These are phyloP conservation scores for Drosophila nikananu DNA, from an alignment of 1,140 invertebrate genomes.

Conservation along the genomic window DNA sequence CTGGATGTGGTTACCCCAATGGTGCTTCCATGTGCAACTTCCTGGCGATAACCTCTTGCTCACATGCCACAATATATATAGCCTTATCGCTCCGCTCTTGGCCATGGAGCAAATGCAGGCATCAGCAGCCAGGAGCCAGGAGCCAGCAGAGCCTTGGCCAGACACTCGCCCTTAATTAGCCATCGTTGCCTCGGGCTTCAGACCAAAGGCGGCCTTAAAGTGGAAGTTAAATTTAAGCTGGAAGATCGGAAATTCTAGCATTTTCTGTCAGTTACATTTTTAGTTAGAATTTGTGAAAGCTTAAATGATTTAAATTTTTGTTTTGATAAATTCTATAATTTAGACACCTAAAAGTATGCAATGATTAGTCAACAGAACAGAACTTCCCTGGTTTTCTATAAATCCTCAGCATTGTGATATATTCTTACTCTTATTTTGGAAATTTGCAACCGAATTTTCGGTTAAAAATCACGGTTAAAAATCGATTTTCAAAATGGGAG, in stretches of 20 bases:
- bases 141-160: slow-evolving; percentile 19
- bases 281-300: neutral
- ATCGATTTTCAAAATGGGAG: too few species aligned
- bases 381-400: neutral
- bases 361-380: neutral
- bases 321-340: too few species aligned
- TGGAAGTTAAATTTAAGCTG: too few species aligned
- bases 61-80: slow-evolving; percentile 35
- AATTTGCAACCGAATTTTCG: too few species aligned
- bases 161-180: slow-evolving; percentile 57
- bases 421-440: too few species aligned
- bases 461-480: too few species aligned
- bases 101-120: slow-evolving; percentile 41
- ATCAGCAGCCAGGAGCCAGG: slow-evolving; percentile 22
- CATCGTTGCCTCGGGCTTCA: neutral
- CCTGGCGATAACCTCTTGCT: slow-evolving; percentile 71
- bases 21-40: slow-evolving; percentile 72
- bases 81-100: slow-evolving; percentile 69
- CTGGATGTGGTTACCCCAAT: slow-evolving; percentile 37
- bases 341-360: neutral
- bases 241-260: neutral
- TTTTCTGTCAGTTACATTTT: neutral
- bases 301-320: neutral
- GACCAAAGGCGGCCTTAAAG: slow-evolving; percentile 22
- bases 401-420: too few species aligned